Percentiles rank a stretch among this genome's conserved stretches.
Conservation (phyloP, 2,888 invertebrate genomes). For the Druceiella hillmani region DNA sequence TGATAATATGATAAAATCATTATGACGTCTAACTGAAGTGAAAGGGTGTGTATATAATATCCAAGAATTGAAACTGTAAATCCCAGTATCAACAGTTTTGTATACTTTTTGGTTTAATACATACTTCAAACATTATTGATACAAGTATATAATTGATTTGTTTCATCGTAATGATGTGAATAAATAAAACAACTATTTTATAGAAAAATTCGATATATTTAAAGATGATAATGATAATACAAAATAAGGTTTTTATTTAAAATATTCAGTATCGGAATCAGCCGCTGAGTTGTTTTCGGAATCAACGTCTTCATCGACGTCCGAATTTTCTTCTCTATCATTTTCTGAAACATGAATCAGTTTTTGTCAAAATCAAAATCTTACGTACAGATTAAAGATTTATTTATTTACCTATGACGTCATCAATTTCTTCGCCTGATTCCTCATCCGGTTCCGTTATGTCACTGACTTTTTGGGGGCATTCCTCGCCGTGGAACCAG, state of each 20-base stretch:
- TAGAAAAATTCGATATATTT: conserved; percentile 12
- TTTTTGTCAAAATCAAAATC: conserved; percentile 13
- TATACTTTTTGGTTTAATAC: no score
- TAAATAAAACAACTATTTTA: no score
- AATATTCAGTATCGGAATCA: conserved; percentile 21
- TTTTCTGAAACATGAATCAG: conserved; percentile 23
- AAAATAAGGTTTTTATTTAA: conserved; percentile 19
- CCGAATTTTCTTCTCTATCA: conserved; percentile 23
- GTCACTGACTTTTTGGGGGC: conserved; percentile 21
- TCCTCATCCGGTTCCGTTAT: conserved; percentile 20
- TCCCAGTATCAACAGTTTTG: no score
- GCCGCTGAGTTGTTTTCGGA: conserved; percentile 17
- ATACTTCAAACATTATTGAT: no score
- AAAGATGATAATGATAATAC: conserved; percentile 15
- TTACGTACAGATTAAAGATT: conserved; percentile 13
- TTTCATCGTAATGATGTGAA: conserved; percentile 13
- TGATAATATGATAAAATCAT: no score
- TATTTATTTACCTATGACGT: conserved; percentile 18
- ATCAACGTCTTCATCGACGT: conserved; percentile 20
- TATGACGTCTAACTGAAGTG: no score
- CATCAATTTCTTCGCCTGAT: conserved; percentile 18
- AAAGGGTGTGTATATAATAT: no score
- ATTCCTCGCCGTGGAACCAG: conserved; percentile 25
- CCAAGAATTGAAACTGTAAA: no score
- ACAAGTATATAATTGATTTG: conserved; percentile 14